Evolutionary conservation across 2,113 vertebrate genomes (phyloP).

Genomic region (Zosterops pallidus): DNA sequence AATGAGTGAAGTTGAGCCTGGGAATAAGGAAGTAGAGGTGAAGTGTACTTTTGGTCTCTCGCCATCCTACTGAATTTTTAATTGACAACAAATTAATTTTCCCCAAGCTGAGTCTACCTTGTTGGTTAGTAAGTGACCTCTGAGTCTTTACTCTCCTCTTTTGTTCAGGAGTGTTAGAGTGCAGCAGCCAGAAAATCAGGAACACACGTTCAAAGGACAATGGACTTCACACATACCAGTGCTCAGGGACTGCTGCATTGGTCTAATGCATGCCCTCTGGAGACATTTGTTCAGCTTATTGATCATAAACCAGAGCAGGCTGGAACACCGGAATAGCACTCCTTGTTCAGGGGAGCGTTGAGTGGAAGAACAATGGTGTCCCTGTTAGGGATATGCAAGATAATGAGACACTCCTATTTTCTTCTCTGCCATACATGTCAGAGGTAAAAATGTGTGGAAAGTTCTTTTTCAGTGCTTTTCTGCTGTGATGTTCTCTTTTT

Average conservation of each 20-base stretch:
- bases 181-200: background rate
- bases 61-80: background rate
- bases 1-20: background rate
- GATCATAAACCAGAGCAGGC: background rate
- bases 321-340: background rate
- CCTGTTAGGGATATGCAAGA: background rate
- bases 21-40: background rate
- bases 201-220: accelerated
- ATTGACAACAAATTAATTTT: background rate
- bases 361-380: background rate
- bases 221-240: background rate
- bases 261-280: background rate
- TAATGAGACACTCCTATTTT: background rate
- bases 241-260: background rate
- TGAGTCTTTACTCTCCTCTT: background rate
- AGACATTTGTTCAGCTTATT: background rate
- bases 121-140: background rate
- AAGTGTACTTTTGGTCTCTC: background rate
- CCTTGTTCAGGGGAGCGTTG: accelerated
- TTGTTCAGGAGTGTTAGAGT: background rate
- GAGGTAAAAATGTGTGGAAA: background rate
- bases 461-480: background rate
- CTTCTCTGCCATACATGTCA: background rate
- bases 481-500: background rate
- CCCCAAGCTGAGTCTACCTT: background rate